A percentile compares a stretch with the other conserved stretches of the same genome.
Evolutionary conservation across 2,888 invertebrate species (phyloP).

Genomic region (Pristionchus mayeri): DNA sequence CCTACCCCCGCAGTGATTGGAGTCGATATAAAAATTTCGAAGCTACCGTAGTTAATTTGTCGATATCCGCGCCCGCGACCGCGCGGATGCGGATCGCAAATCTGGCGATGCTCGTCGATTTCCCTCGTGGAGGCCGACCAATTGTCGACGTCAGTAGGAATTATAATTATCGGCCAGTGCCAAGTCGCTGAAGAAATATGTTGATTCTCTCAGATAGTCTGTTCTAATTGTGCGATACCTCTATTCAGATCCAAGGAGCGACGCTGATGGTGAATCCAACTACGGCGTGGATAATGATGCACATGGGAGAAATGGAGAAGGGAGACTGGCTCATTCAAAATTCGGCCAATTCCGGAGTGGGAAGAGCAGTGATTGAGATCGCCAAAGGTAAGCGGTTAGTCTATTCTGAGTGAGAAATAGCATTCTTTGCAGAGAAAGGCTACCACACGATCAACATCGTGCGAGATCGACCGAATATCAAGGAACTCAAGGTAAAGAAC

Average conservation of each 20-base stretch:
- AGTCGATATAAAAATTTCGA: too few relatives aligned
- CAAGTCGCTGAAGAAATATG: background rate
- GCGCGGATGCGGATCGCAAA: too few relatives aligned
- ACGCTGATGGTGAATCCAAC: slow-evolving; percentile 94
- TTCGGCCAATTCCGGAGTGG: slow-evolving; percentile 94
- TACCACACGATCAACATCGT: slow-evolving; percentile 89
- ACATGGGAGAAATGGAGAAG: slow-evolving; percentile 83
- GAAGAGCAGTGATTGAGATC: slow-evolving; percentile 76
- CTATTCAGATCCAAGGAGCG: slow-evolving; percentile 78
- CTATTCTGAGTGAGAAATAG: background rate
- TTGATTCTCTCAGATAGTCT: too few relatives aligned
- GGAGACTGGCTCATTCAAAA: slow-evolving; percentile 89
- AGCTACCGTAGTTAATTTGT: too few relatives aligned
- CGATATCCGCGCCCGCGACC: too few relatives aligned
- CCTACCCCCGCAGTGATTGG: too few relatives aligned
- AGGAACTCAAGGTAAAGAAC: slow-evolving; percentile 78
- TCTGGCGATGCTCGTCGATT: too few relatives aligned
- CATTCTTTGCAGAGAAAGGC: slow-evolving; percentile 64
- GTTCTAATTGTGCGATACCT: background rate
- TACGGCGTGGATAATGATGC: slow-evolving; percentile 91
- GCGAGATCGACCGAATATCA: slow-evolving; percentile 85
- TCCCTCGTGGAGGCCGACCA: too few relatives aligned
- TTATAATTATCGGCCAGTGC: too few relatives aligned
- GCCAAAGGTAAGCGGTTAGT: slow-evolving; percentile 8
- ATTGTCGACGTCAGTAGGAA: too few relatives aligned